phyloP scores from a whole-genome alignment of 2,888 invertebrate genomes.

The Drosophila hamatofila region DNA sequence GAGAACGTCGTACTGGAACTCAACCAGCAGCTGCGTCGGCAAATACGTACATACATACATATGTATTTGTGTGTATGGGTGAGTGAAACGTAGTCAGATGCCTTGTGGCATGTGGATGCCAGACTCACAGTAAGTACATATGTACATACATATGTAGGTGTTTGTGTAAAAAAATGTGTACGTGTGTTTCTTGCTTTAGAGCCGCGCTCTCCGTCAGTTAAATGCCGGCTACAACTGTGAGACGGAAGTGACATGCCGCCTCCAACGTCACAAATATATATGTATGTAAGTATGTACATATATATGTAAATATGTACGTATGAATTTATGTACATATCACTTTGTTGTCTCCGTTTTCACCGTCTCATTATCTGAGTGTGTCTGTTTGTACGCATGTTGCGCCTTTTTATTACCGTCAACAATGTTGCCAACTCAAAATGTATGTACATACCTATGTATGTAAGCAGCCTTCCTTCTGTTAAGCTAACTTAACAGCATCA shows the following conservation, averaged over 20 bases:
- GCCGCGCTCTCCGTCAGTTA: conserved; percentile 36
- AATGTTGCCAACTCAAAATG: conserved; percentile 40
- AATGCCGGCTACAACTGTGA: conserved; percentile 62
- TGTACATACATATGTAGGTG: too few relatives aligned
- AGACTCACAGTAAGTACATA: conserved; percentile 51
- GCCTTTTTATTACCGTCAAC: conserved; percentile 33
- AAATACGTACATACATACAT: too few relatives aligned
- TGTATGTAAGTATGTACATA: not conserved
- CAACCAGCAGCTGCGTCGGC: conserved; percentile 55
- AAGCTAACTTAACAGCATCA: conserved; percentile 2
- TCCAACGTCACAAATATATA: conserved; percentile 39
- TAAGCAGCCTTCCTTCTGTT: not conserved
- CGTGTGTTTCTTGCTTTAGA: conserved; percentile 27
- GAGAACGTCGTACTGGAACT: conserved; percentile 22
- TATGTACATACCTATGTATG: not conserved
- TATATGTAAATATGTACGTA: not conserved
- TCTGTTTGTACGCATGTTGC: conserved; percentile 39
- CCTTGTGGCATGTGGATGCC: conserved; percentile 68
- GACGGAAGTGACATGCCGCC: conserved; percentile 66
- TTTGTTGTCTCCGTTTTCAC: conserved; percentile 17
- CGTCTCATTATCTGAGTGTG: conserved; percentile 15
- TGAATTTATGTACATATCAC: not conserved
- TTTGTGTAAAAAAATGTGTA: conserved; percentile 6
- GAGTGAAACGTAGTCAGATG: conserved; percentile 62
- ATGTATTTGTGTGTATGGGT: conserved; percentile 19